phyloP scores from a whole-genome alignment of 2,797 vertebrate genomes.

The Anabacerthia variegaticeps region DNA sequence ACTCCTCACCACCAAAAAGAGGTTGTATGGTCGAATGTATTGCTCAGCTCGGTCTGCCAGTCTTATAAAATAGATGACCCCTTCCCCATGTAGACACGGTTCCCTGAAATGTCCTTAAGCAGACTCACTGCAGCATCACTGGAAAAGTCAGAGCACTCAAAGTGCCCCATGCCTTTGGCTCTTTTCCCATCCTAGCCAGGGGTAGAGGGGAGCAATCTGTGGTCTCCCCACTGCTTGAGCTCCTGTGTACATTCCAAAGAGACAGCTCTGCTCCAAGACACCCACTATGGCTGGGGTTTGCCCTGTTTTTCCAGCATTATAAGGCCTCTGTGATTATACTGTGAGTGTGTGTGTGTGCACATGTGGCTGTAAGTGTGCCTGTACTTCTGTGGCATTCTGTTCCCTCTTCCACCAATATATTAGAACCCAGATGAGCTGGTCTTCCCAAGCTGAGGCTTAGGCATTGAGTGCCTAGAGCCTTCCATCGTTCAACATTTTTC shows the following conservation, averaged over 20 bases:
- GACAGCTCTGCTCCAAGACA: accelerated
- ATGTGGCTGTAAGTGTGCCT: not conserved
- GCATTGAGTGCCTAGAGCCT: not conserved
- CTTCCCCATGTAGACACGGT: not conserved
- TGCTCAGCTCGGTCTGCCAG: accelerated
- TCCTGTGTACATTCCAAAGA: accelerated
- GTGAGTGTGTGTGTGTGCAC: not conserved
- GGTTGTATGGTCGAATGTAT: not conserved
- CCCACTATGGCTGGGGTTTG: accelerated
- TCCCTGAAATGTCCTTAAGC: not conserved
- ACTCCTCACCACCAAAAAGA: not conserved
- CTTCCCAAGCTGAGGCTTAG: not conserved
- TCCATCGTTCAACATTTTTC: not conserved
- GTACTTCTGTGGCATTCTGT: not conserved
- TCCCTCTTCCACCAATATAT: not conserved
- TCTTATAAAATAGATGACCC: not conserved
- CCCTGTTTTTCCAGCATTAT: not conserved
- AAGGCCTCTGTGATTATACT: not conserved
- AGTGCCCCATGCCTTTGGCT: accelerated
- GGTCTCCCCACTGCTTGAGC: not conserved
- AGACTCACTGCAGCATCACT: not conserved
- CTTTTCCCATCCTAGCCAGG: accelerated
- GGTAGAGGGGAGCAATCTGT: not conserved
- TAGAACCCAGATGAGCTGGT: not conserved
- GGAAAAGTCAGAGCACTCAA: not conserved